A percentile compares a stretch with the other conserved stretches of the same genome.
Conservation (phyloP, 2,113 vertebrate species). For the Dicrurus megarhynchus region DNA sequence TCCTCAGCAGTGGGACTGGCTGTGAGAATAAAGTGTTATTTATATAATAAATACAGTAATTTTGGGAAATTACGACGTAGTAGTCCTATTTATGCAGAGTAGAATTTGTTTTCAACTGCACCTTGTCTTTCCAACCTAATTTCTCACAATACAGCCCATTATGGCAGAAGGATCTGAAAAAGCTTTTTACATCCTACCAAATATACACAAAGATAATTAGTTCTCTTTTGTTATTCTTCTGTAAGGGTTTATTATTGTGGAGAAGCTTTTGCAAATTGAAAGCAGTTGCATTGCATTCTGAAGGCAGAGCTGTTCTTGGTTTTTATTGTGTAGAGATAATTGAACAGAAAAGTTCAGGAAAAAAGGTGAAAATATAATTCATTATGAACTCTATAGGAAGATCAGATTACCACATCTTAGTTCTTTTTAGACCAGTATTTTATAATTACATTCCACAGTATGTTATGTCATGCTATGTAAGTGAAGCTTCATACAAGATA, state of each 20-base stretch:
- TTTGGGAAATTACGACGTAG: neutral
- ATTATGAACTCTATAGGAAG: neutral
- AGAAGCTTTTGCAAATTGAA: conserved; percentile 29
- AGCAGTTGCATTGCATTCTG: conserved; percentile 14
- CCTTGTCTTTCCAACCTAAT: conserved; percentile 10
- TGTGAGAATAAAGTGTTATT: conserved; percentile 6
- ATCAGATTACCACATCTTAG: neutral
- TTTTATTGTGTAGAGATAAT: conserved; percentile 21
- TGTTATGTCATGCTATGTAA: neutral
- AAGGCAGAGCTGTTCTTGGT: neutral
- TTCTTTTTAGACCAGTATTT: neutral
- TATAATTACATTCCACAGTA: conserved; percentile 2
- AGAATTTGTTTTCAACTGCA: conserved; percentile 36
- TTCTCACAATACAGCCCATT: conserved; percentile 22
- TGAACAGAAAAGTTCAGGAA: conserved; percentile 1
- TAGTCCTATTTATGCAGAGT: neutral
- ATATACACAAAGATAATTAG: conserved; percentile 40
- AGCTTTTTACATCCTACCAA: conserved; percentile 36
- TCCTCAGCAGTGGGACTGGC: neutral
- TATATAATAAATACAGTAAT: conserved; percentile 4
- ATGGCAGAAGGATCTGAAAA: conserved; percentile 14
- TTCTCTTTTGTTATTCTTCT: conserved; percentile 35
- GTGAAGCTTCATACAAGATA: neutral
- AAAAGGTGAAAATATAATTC: conserved; percentile 21
- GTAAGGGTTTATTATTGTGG: conserved; percentile 28